Evolutionary conservation across 2,113 vertebrate species (phyloP), one percentile per base, ranked within the genome.

Genomic region (Nerophis ophidion): DNA sequence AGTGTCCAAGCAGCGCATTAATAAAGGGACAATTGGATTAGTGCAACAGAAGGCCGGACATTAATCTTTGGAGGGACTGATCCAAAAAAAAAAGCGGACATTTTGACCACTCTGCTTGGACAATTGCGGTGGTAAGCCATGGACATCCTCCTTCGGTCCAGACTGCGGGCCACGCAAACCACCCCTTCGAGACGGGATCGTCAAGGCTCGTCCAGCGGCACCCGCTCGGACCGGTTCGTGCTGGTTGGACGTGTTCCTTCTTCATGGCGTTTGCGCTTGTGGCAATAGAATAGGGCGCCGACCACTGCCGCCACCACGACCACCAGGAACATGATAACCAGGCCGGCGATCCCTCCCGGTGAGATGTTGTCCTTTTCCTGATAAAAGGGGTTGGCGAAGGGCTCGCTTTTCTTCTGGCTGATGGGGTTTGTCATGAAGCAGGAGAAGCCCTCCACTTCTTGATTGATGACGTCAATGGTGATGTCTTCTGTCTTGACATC

Each of bases 371-470:
- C 26, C 26, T 19, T 5, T 3, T n/a, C 14, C 7, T 4, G 0
- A 6, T 4, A 45, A 8, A 76, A 66, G 0, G 56, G 66, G 19
- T 83, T 81, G 0, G 0, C 0, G 1, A 9, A 0, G 10, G 58
- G 9, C 0, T 13, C 0, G 13, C 77, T 84, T 0, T 50, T 15
- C 5, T 42, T 2, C 17, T 5, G 0, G 0, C 62, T 54, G 17
- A 61, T 7, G 0, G 53, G 60, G 44, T 79, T 79, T 50, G 26
- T 4, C 8, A 70, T 57, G 7, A 0, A 15, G 42, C 83, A 85
- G 44, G 35, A 15, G 48, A 75, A 57, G 0, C 1, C 34, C 16
- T 15, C 0, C 1, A 60, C 1, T 0, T 0, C 0, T 0, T 1
- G 0, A 0, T 3, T 10, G 0, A n/a, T 12, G 2, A 16, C 10